Evolutionary conservation across 2,797 vertebrate species (phyloP), one percentile per base, ranked within the genome.

Genomic region (Crax fasciolata): DNA sequence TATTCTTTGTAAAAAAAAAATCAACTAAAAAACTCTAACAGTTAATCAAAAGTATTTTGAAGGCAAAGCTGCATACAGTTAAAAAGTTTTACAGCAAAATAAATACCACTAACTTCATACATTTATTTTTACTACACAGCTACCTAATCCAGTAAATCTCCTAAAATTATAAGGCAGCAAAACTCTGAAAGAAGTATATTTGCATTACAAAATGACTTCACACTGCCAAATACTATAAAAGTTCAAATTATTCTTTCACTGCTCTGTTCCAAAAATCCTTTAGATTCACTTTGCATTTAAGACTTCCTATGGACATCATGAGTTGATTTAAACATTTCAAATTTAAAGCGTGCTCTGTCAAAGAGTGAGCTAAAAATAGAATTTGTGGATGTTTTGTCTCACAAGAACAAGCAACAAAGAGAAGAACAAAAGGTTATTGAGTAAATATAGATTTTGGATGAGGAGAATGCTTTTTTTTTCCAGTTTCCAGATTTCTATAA

Each of bases 391-490:
- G 83, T 86, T 95, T 93, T 86, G 13, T 88, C 66, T 90, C 81
- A 68, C 41, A 88, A 77, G 57, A 25, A n/a, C n/a, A 3, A 86
- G 28, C 84, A 87, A 91, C 90, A 93, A 85, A 94, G 54, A 93
- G 72, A 90, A 79, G 87, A 81, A 63, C 27, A 81, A 90, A 92
- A 94, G 84, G 30, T 83, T 94, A 94, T 86, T 94, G 83, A 91
- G 32, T 94, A 93, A 90, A 82, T 96, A 95, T 68, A 96, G 92
- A 90, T 92, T 95, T 83, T 90, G 74, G 63, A 58, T 77, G 48
- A 41, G 43, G 51, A 43, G 44, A 89, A 38, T 41, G 21, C 35
- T 35, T 35, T 35, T 35, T 35, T 55, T 87, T 67, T 80, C 89
- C 87, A 94, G 41, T 49, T 85, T 94, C 76, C 84, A 91, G 77